Base-by-base conservation (phyloP, 2,113 vertebrate species). In the Xiphorhynchus elegans region DNA sequence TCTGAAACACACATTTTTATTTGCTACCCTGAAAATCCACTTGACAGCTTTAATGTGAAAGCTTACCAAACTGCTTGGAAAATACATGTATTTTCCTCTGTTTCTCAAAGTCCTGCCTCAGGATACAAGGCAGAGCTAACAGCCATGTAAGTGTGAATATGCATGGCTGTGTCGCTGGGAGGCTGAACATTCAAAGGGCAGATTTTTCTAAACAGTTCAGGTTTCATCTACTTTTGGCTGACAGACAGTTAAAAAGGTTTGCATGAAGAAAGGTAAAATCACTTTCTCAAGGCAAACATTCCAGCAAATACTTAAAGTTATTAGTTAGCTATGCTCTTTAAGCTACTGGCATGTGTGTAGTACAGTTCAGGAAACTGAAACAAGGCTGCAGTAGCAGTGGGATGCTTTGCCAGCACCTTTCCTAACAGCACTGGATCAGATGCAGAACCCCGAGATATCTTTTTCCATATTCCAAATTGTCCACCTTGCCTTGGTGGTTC, bases 11-110 rank as follows among this genome's bases (percentile, higher is more conserved):
- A 88, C 1, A 7, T 74, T 93, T 93, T 84, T 87, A 93, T 90
- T 93, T 93, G 68, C 80, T 89, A 92, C 86, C 89, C 91, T 95
- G 86, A 93, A 96, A 97, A 95, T 95, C 93, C 60, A 89, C 69
- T 92, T 95, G 96, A 90, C 94, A 93, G 90, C 79, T 49, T 92
- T 95, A 90, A 95, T n/a, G 80, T 70, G 79, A 94, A 90, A 46
- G 40, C 83, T 96, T 95, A 95, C 90, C 88, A 89, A 68, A 81
- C 83, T 92, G 64, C 52, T 81, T 78, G 90, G 85, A 96, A 96
- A 95, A 92, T 84, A 80, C 14, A 91, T 23, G 81, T 87, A 58
- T 91, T 87, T 93, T 84, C 64, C 75, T 88, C 81, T 93, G 47
- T 90, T 89, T 88, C 90, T 67, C 79, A 78, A 94, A 94, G 84